Conservation (phyloP, 2,113 vertebrate species). For the Myanophis thanlyinensis region DNA sequence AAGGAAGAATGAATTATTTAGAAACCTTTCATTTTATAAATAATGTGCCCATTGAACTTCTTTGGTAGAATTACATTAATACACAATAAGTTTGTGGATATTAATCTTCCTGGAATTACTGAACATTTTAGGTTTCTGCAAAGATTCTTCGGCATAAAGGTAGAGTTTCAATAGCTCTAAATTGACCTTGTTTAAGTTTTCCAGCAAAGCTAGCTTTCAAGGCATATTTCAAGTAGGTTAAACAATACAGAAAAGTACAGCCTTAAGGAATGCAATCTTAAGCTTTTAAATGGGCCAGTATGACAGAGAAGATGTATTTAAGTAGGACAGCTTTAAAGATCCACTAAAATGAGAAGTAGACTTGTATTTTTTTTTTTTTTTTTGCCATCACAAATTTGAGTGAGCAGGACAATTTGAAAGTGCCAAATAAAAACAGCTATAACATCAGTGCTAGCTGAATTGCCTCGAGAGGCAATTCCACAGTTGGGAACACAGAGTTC, state of each 20-base stretch:
- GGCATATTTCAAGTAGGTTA: neutral
- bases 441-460: neutral
- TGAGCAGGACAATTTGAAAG: neutral
- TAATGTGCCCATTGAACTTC: conserved; percentile 5
- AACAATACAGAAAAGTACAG: neutral
- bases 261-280: neutral
- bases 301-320: neutral
- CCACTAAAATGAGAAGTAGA: neutral
- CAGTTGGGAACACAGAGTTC: neutral
- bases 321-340: neutral
- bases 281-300: neutral
- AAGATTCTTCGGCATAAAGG: conserved; percentile 1
- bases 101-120: conserved; percentile 3
- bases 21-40: conserved; percentile 18
- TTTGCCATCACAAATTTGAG: neutral
- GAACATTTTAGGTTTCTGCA: neutral
- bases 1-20: conserved; percentile 33
- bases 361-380: neutral
- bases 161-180: neutral
- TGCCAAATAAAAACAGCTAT: neutral
- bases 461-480: neutral
- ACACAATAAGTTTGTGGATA: neutral
- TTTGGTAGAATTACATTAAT: neutral
- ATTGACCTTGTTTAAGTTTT: neutral
- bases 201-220: neutral